These are phyloP conservation scores for Enteromius radiatus DNA, from an alignment of 2,797 vertebrate species.

Conservation along the genomic window DNA sequence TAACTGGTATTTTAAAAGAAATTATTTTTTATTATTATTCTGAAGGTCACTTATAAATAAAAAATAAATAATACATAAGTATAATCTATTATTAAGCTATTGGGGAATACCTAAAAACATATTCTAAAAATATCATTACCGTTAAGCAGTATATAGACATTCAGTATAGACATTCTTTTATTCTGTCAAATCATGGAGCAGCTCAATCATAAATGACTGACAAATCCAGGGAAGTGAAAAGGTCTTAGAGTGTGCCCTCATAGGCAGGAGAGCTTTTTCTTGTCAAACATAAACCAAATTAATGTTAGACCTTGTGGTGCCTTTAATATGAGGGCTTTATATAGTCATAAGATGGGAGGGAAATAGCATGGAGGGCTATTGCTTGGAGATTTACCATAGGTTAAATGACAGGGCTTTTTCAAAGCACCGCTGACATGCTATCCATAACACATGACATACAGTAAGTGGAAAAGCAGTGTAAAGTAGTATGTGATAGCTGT, in stretches of 20 bases:
- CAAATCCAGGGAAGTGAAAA: slow-evolving; percentile 83
- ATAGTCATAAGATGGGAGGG: slow-evolving; percentile 81
- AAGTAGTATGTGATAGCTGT: not conserved
- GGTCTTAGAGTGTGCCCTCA: slow-evolving; percentile 74
- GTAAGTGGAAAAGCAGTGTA: slow-evolving; percentile 28
- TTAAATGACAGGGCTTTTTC: slow-evolving; percentile 67
- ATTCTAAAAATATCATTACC: slow-evolving; percentile 34
- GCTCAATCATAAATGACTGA: slow-evolving; percentile 84
- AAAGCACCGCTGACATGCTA: slow-evolving; percentile 51
- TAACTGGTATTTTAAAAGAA: slow-evolving; percentile 42
- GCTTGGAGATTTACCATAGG: slow-evolving; percentile 81
- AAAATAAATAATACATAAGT: slow-evolving; percentile 37
- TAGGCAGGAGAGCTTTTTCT: slow-evolving; percentile 80
- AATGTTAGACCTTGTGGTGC: slow-evolving; percentile 80
- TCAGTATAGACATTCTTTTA: slow-evolving; percentile 74
- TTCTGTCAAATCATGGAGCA: slow-evolving; percentile 75
- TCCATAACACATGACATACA: slow-evolving; percentile 49
- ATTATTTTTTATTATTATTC: slow-evolving; percentile 8
- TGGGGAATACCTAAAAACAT: slow-evolving; percentile 37
- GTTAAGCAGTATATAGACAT: too few relatives aligned
- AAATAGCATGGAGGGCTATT: slow-evolving; percentile 70
- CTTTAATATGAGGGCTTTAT: slow-evolving; percentile 84
- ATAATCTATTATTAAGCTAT: slow-evolving; percentile 47
- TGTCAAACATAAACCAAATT: slow-evolving; percentile 89
- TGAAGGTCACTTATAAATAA: slow-evolving; percentile 49